Conservation (phyloP, 2,113 vertebrate species). For the Pterophyllum scalare region DNA sequence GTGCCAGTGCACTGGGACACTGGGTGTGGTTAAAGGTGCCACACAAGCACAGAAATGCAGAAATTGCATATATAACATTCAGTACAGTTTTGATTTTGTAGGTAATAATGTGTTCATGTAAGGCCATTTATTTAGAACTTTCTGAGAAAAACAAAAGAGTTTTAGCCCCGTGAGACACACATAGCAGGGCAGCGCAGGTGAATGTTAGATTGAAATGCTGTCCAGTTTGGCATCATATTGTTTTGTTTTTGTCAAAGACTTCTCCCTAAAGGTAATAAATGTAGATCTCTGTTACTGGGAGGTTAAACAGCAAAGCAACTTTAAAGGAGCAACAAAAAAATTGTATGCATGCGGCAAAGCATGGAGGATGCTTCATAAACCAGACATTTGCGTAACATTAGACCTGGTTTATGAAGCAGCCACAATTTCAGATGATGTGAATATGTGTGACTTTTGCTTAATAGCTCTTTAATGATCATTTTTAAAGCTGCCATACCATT, state of each 20-base stretch:
- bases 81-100: neutral
- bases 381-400: neutral
- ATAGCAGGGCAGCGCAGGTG: neutral
- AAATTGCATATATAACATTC: neutral
- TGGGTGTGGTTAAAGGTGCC: too few species aligned
- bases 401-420: constrained; percentile 9
- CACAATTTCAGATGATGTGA: neutral
- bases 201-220: neutral
- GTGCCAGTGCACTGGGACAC: too few species aligned
- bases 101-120: neutral
- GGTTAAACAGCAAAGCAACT: neutral
- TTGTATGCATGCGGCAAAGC: neutral
- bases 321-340: neutral
- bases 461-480: constrained; percentile 26
- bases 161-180: neutral
- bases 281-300: neutral
- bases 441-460: neutral
- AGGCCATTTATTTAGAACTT: neutral
- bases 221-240: neutral
- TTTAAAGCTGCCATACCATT: neutral
- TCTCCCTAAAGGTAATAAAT: neutral
- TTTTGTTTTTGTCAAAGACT: neutral
- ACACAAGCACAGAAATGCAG: too few species aligned
- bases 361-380: constrained; percentile 2
- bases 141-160: too few species aligned